phyloP scores from a whole-genome alignment of 2,888 invertebrate genomes.

The Pristionchus japonicus region DNA sequence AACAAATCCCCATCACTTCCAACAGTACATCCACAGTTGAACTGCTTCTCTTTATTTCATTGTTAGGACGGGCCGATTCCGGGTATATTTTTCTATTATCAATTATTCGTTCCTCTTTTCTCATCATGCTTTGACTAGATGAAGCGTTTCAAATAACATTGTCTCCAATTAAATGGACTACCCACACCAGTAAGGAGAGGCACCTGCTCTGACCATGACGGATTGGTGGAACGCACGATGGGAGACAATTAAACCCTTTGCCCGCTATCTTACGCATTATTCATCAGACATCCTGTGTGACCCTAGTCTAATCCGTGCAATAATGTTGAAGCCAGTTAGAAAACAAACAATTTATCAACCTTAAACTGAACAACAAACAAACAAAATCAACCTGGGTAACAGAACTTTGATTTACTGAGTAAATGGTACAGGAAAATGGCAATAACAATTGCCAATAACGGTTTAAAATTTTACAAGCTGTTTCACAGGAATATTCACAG shows the following conservation, averaged over 20 bases:
- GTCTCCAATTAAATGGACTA: neutral
- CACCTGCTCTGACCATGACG: neutral
- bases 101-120: neutral
- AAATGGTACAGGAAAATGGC: constrained; percentile 23
- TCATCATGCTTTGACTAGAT: neutral
- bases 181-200: neutral
- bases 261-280: neutral
- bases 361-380: neutral
- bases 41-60: neutral
- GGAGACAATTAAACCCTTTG: neutral
- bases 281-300: no score
- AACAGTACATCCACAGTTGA: constrained; percentile 15
- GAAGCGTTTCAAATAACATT: neutral
- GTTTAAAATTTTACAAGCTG: neutral
- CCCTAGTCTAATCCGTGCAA: no score
- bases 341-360: neutral
- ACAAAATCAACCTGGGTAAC: neutral
- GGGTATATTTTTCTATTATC: neutral
- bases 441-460: neutral
- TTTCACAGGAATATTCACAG: constrained; percentile 28
- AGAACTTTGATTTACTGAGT: constrained; percentile 7
- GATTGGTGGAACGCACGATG: neutral
- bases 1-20: neutral
- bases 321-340: no score
- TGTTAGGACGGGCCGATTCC: neutral